Evolutionary conservation across 2,797 vertebrate genomes (phyloP).

Genomic region (Gymnocypris eckloni): DNA sequence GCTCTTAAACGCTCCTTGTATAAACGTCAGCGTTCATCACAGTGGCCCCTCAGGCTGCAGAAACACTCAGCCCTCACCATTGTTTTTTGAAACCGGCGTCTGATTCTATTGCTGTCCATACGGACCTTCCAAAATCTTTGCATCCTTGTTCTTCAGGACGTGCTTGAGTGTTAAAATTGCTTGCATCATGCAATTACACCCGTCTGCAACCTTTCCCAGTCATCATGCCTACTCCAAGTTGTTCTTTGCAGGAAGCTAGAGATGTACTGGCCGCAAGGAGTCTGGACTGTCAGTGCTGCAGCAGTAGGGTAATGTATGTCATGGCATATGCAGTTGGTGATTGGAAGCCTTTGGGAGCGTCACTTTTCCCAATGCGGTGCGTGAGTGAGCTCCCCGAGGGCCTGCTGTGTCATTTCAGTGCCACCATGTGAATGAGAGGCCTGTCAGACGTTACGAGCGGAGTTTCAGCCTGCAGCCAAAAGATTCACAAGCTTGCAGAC

Average conservation of each 20-base stretch:
- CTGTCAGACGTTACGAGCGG: conserved; percentile 37
- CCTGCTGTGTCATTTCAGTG: neutral
- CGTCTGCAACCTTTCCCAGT: conserved; percentile 30
- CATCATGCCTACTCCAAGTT: neutral
- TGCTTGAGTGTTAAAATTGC: conserved; percentile 17
- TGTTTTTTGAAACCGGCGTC: conserved; percentile 13
- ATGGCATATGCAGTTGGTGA: conserved; percentile 11
- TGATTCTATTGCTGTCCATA: neutral
- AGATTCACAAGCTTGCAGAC: conserved; percentile 40
- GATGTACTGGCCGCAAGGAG: neutral
- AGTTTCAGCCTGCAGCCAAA: conserved; percentile 24
- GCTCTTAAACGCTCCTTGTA: conserved; percentile 54
- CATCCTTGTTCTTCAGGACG: neutral
- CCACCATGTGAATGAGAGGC: conserved; percentile 38
- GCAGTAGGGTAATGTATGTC: conserved; percentile 23
- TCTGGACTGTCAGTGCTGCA: conserved; percentile 13
- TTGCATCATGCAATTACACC: conserved; percentile 38
- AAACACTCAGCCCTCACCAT: neutral
- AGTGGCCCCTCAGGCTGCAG: conserved; percentile 30
- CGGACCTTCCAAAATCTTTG: neutral
- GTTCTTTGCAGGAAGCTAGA: conserved; percentile 8
- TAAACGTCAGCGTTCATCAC: conserved; percentile 57
- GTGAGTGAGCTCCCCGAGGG: conserved; percentile 30
- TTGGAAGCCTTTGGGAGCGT: conserved; percentile 34
- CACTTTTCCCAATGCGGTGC: conserved; percentile 20